Evolutionary conservation across 2,113 vertebrate genomes (phyloP).

Genomic region (Ginglymostoma cirratum): DNA sequence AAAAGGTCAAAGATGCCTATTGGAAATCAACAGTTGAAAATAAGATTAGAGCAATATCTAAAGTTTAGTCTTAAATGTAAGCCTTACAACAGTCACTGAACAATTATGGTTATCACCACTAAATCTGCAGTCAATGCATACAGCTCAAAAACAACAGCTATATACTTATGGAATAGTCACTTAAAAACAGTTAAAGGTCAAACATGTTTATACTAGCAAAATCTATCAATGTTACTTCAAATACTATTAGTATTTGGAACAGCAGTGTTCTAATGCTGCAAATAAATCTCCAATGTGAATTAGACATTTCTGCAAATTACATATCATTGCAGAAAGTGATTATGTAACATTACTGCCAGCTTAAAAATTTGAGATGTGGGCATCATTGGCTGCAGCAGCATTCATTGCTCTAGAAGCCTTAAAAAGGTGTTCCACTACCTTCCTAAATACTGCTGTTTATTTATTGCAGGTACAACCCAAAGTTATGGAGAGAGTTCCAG

Average conservation of each 20-base stretch:
- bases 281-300: not conserved
- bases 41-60: not conserved
- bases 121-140: not conserved
- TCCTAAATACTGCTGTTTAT: too few relatives aligned
- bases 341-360: too few relatives aligned
- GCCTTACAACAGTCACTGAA: not conserved
- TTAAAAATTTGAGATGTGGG: too few relatives aligned
- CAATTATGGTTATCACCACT: not conserved
- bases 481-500: too few relatives aligned
- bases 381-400: too few relatives aligned
- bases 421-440: too few relatives aligned
- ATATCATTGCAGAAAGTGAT: too few relatives aligned
- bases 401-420: too few relatives aligned
- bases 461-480: too few relatives aligned
- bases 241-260: not conserved
- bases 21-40: not conserved
- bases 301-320: not conserved
- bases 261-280: not conserved
- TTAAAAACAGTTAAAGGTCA: not conserved
- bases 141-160: not conserved
- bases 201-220: not conserved
- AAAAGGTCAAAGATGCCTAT: too few relatives aligned
- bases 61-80: not conserved
- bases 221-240: not conserved
- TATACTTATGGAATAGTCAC: not conserved